Evolutionary conservation across 2,113 vertebrate genomes (phyloP).

Genomic region (Raja brachyura): DNA sequence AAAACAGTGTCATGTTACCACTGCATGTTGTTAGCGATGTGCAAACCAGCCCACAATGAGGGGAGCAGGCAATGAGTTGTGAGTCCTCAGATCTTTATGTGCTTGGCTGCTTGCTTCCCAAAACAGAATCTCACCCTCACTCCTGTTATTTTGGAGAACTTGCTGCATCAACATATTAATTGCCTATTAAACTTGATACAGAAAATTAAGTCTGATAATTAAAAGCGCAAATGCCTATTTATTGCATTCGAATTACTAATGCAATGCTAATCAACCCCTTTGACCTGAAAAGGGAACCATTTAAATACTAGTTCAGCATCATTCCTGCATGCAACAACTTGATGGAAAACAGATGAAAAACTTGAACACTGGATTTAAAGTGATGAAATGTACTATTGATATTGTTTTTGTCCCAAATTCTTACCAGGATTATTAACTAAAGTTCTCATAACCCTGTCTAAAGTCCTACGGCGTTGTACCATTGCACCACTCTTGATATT

Average conservation of each 20-base stretch:
- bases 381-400: neutral
- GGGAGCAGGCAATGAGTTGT: neutral
- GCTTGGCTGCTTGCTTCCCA: neutral
- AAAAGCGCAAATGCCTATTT: neutral
- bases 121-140: neutral
- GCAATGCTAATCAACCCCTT: neutral
- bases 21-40: neutral
- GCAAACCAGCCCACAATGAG: neutral
- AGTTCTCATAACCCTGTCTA: too few species aligned
- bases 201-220: neutral
- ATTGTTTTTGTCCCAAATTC: neutral
- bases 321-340: neutral
- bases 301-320: slow-evolving; percentile 13
- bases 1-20: neutral
- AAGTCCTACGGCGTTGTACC: too few species aligned
- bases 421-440: too few species aligned
- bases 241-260: neutral
- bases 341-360: neutral
- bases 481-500: too few species aligned
- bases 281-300: neutral
- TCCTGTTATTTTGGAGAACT: neutral
- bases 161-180: neutral
- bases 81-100: neutral
- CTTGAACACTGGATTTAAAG: neutral
- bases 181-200: neutral